phyloP scores from a whole-genome alignment of 2,888 invertebrate species.

The Smittia aterrima region DNA sequence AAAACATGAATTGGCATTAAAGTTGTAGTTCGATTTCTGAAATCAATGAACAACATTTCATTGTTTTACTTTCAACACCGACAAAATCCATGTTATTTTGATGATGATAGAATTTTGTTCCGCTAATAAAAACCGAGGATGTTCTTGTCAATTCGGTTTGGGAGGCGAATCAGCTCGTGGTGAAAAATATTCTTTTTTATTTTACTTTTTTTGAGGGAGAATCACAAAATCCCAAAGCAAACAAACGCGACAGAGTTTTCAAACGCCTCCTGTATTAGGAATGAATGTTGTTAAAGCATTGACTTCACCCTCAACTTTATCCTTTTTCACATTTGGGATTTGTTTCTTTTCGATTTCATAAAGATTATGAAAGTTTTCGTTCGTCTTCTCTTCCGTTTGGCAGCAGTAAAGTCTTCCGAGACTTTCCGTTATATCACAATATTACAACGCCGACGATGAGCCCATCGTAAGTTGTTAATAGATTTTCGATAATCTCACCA shows the following conservation, averaged over 20 bases:
- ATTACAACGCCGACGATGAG: neutral
- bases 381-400: neutral
- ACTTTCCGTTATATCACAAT: conserved; percentile 37
- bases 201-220: neutral
- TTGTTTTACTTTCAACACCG: neutral
- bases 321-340: conserved; percentile 26
- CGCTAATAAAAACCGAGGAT: neutral
- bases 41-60: neutral
- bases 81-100: neutral
- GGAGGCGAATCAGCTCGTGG: neutral
- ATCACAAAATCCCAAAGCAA: neutral
- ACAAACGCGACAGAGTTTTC: too few relatives aligned
- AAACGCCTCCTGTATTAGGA: too few relatives aligned
- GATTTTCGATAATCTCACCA: conserved; percentile 30
- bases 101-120: conserved; percentile 18
- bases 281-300: neutral
- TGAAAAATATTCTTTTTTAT: neutral
- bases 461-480: conserved; percentile 37
- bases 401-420: conserved; percentile 37
- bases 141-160: conserved; percentile 3
- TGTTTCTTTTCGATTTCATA: conserved; percentile 39
- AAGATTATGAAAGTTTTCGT: conserved; percentile 41
- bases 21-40: conserved; percentile 16
- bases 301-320: neutral
- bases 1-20: conserved; percentile 17